These are phyloP conservation scores for Sipha flava DNA, from an alignment of 1,140 invertebrate genomes.

Conservation along the genomic window DNA sequence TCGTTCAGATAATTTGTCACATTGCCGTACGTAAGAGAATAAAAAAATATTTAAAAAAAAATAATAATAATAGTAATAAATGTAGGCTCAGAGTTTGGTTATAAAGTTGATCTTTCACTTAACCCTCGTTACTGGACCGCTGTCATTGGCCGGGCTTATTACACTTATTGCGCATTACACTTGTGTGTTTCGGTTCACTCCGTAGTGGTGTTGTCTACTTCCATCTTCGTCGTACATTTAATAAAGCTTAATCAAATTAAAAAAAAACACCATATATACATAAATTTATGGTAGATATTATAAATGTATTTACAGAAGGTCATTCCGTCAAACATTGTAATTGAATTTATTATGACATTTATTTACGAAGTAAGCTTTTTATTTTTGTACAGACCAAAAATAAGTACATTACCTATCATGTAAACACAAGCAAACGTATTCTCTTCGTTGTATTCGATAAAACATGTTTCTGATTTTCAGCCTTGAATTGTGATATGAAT, in stretches of 20 bases:
- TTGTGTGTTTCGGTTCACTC: not conserved
- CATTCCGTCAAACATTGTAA: not conserved
- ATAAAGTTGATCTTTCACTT: constrained; percentile 26
- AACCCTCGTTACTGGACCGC: constrained; percentile 20
- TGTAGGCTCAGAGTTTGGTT: not conserved
- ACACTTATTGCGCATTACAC: not conserved
- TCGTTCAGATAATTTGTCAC: not conserved
- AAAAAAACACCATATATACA: too few relatives aligned
- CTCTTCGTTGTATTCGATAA: too few relatives aligned
- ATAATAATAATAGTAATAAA: not conserved
- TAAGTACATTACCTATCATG: too few relatives aligned
- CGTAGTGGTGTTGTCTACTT: not conserved
- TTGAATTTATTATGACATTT: not conserved
- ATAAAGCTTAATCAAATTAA: constrained; percentile 8
- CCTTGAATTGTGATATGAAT: too few relatives aligned
- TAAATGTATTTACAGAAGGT: not conserved
- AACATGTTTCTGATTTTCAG: too few relatives aligned
- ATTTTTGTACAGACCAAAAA: too few relatives aligned
- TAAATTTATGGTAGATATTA: too few relatives aligned
- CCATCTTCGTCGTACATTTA: not conserved
- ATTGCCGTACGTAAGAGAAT: not conserved
- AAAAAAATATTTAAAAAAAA: not conserved
- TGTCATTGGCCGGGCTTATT: not conserved
- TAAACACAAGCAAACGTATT: too few relatives aligned
- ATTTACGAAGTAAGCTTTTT: too few relatives aligned